A percentile compares a stretch with the other conserved stretches of the same genome.
These are phyloP conservation scores for Rachycentron canadum DNA, from an alignment of 2,797 vertebrate genomes.

Conservation along the genomic window DNA sequence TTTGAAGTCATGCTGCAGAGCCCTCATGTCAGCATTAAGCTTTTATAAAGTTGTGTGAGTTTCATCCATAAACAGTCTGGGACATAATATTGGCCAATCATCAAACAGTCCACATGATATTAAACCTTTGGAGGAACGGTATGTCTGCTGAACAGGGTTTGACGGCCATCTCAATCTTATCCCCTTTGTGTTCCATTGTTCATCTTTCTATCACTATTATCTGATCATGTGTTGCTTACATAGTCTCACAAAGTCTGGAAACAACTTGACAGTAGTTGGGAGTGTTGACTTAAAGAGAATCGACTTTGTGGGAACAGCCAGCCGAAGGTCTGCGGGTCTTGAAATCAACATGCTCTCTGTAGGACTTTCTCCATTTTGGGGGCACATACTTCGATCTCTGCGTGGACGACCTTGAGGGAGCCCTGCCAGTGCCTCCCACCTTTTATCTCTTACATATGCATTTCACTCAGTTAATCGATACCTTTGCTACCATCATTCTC, in stretches of 20 bases:
- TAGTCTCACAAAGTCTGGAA: neutral
- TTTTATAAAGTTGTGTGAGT: too few relatives aligned
- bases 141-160: neutral
- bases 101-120: too few relatives aligned
- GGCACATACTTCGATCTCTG: neutral
- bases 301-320: neutral
- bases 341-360: neutral
- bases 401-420: neutral
- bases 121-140: too few relatives aligned
- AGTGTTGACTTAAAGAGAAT: constrained; percentile 9
- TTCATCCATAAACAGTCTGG: too few relatives aligned
- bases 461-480: constrained; percentile 30
- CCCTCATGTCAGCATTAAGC: too few relatives aligned
- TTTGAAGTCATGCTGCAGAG: too few relatives aligned
- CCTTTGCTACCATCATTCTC: neutral
- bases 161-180: neutral
- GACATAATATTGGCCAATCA: too few relatives aligned
- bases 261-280: neutral
- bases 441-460: constrained; percentile 13
- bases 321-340: constrained; percentile 6
- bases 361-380: constrained; percentile 8
- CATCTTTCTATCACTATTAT: neutral
- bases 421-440: constrained; percentile 36
- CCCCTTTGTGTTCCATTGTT: too few relatives aligned
- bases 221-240: neutral